Conservation (phyloP, 2,113 vertebrate genomes). For the Tragelaphus imberbis region DNA sequence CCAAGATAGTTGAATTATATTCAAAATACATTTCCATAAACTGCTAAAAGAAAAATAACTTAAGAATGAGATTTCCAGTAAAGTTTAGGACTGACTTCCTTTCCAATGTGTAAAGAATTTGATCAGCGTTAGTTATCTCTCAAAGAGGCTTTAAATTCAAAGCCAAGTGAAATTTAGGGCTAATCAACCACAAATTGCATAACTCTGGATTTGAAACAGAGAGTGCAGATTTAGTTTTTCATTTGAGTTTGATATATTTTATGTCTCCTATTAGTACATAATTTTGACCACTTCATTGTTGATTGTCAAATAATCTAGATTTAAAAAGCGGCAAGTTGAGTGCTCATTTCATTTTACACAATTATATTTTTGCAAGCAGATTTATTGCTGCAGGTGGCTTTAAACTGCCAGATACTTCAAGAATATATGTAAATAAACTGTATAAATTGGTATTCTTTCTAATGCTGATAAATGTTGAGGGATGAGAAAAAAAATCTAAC, state of each 20-base stretch:
- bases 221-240: not conserved
- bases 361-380: conserved; percentile 19
- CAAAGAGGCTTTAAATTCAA: conserved; percentile 42
- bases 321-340: not conserved
- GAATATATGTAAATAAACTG: not conserved
- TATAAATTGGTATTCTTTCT: not conserved
- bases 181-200: not conserved
- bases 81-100: conserved; percentile 41
- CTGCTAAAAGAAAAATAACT: conserved; percentile 62
- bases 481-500: not conserved
- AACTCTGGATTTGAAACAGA: not conserved
- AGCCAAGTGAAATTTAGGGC: conserved; percentile 45
- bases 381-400: not conserved
- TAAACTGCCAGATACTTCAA: not conserved
- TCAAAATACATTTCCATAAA: conserved; percentile 56
- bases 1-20: conserved; percentile 64
- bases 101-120: conserved; percentile 41
- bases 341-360: conserved; percentile 15
- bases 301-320: not conserved
- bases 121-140: conserved; percentile 49
- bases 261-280: not conserved
- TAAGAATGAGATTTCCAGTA: conserved; percentile 50
- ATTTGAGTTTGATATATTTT: conserved; percentile 2
- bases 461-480: not conserved
- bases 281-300: conserved; percentile 3